Conservation (phyloP, 2,797 vertebrate genomes). For the Sardinella longiceps region DNA sequence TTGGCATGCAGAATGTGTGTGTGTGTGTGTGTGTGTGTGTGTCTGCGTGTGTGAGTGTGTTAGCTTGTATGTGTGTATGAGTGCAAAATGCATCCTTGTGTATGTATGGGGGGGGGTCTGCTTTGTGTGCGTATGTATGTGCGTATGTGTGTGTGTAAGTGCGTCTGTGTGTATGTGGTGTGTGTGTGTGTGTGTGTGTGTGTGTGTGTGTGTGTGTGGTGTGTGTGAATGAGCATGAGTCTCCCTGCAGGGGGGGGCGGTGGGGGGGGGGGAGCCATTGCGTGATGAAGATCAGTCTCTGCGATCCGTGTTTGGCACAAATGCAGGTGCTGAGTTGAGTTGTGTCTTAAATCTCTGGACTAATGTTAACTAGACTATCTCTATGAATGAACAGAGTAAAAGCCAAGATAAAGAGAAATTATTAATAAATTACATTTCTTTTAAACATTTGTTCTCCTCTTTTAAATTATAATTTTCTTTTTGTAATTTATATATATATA, state of each 20-base stretch:
- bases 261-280: slow-evolving; percentile 17
- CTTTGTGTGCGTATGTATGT: background rate
- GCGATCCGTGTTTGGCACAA: slow-evolving; percentile 38
- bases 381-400: slow-evolving; percentile 63
- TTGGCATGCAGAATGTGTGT: slow-evolving; percentile 56
- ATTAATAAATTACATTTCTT: slow-evolving; percentile 66
- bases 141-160: background rate
- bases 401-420: slow-evolving; percentile 47
- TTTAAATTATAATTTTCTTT: slow-evolving; percentile 27
- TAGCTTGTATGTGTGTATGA: background rate
- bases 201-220: background rate
- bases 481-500: slow-evolving; percentile 37
- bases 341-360: slow-evolving; percentile 51
- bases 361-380: slow-evolving; percentile 54
- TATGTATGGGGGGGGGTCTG: background rate
- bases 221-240: slow-evolving; percentile 6
- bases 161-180: no score
- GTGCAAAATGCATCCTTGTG: background rate
- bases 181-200: background rate
- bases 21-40: slow-evolving; percentile 7
- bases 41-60: background rate
- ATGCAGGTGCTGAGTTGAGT: slow-evolving; percentile 50
- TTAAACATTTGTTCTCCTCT: slow-evolving; percentile 44
- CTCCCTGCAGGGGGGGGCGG: slow-evolving; percentile 24
- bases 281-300: slow-evolving; percentile 26